A percentile compares a stretch with the other conserved stretches of the same genome.
Evolutionary conservation across 2,797 vertebrate species (phyloP).

Genomic region (Halcyon chelicuti): DNA sequence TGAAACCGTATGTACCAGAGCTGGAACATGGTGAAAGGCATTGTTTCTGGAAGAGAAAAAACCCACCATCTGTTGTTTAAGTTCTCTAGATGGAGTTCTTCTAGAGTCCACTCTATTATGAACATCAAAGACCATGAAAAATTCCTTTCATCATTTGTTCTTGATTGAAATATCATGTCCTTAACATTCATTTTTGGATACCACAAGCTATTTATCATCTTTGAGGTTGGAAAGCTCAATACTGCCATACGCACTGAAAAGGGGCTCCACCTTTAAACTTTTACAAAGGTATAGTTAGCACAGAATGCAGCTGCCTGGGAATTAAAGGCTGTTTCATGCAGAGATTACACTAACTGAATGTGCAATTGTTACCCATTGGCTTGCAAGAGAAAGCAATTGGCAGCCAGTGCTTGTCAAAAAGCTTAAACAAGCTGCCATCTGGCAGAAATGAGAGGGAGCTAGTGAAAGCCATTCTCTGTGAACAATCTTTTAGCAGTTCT

Average conservation of each 20-base stretch:
- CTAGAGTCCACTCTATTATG: background rate
- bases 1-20: background rate
- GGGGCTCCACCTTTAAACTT: background rate
- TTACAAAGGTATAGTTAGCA: background rate
- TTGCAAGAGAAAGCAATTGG: constrained; percentile 7
- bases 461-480: constrained; percentile 19
- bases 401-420: background rate
- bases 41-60: background rate
- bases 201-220: background rate
- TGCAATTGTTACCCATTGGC: background rate
- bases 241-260: background rate
- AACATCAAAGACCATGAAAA: background rate
- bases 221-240: background rate
- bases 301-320: background rate
- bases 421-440: constrained; percentile 20
- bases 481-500: background rate
- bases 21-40: background rate
- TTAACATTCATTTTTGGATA: background rate
- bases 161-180: background rate
- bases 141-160: background rate
- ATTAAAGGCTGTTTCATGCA: background rate
- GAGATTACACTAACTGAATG: background rate
- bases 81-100: background rate
- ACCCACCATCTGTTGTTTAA: background rate
- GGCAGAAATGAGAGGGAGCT: constrained; percentile 17